A percentile compares a stretch with the other conserved stretches of the same genome.
Conservation (phyloP, 2,888 invertebrate species). For the Melanotus villosus region DNA sequence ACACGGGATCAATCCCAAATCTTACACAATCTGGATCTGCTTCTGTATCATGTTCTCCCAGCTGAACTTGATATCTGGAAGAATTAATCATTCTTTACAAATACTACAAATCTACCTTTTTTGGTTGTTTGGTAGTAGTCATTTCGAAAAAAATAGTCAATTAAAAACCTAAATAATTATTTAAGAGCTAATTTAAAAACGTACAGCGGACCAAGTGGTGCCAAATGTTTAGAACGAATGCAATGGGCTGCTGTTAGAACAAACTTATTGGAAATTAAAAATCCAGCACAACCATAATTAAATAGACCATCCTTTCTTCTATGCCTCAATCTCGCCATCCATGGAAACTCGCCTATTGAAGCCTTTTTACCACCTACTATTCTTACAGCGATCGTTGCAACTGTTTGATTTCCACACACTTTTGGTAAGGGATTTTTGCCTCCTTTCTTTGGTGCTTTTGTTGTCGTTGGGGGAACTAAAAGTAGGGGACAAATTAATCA, state of each 20-base stretch:
- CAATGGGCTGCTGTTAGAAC: constrained; percentile 73
- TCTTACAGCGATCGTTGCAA: constrained; percentile 68
- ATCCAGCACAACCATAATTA: constrained; percentile 68
- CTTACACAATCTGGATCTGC: constrained; percentile 66
- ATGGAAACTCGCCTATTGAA: background rate
- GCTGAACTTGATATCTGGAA: constrained; percentile 60
- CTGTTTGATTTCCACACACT: constrained; percentile 61
- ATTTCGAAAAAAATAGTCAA: too few relatives aligned
- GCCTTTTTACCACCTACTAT: background rate
- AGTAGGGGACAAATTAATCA: too few relatives aligned
- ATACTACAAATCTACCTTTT: too few relatives aligned
- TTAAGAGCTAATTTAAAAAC: constrained; percentile 47
- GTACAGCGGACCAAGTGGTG: constrained; percentile 64
- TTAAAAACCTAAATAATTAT: too few relatives aligned
- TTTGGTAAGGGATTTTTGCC: constrained; percentile 55
- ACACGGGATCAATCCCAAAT: constrained; percentile 47
- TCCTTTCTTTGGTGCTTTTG: background rate
- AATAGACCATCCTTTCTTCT: constrained; percentile 49
- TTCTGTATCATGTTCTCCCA: constrained; percentile 70
- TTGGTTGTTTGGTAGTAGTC: too few relatives aligned
- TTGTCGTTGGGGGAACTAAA: background rate
- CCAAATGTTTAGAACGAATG: constrained; percentile 52
- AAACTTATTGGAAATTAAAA: constrained; percentile 70
- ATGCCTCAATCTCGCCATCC: constrained; percentile 1
- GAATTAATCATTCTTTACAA: too few relatives aligned